Evolutionary conservation across 2,113 vertebrate genomes (phyloP), one percentile per base, ranked within the genome.

Genomic region (Ahaetulla prasina): DNA sequence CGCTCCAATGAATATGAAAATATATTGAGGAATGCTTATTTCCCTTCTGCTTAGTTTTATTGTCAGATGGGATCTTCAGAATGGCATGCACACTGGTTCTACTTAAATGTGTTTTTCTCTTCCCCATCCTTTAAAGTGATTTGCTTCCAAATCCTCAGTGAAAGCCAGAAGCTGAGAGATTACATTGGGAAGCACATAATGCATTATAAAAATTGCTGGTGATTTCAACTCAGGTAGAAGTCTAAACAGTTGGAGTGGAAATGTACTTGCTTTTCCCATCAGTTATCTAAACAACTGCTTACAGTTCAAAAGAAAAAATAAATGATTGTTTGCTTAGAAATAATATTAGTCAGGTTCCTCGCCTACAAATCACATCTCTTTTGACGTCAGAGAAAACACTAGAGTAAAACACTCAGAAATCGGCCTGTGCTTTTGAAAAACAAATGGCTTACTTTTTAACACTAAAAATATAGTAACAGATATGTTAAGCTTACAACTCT

Each of bases 241-340:
- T 14, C 93, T 74, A 96, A 95, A 16, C 43, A 89, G 89, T 89
- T 88, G 49, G 23, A 30, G 6, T 93, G 88, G 92, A 96, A 95
- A 96, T 95, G 63, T 95, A 91, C 90, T 95, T 93, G 22, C 84
- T 96, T 68, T 95, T 80, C 91, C 55, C 91, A 95, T 84, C 91
- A 90, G 92, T 96, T 96, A 94, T 87, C 93, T 95, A 91, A 96
- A 95, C 94, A 96, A 97, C 89, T 93, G 25, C 93, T 94, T 95
- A 91, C 49, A 90, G 90, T 49, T 95, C 87, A 94, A 95, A 95
- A 96, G 94, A 89, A 94, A 94, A 97, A 97, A 96, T 49, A 97
- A 97, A 96, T 94, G 12, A 25, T 57, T 85, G 53, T 93, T 92
- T 93, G 74, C 89, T 90, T 92, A 94, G 88, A 95, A 97, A 96